Evolutionary conservation across 2,797 vertebrate genomes (phyloP).

Genomic region (Fratercula arctica): DNA sequence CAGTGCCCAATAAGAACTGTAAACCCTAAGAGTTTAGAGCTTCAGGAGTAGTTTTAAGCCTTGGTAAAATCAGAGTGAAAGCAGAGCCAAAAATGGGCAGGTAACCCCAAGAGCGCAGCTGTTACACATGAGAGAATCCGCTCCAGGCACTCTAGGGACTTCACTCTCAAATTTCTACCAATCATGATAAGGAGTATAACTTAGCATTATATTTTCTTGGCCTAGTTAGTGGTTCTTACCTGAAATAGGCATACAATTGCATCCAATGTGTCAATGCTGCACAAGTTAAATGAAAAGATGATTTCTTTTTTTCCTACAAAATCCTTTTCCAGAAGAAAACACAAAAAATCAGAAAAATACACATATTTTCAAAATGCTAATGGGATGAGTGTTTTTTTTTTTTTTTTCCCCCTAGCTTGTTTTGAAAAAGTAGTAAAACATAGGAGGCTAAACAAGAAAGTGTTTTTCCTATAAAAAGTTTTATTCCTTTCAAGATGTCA

Average conservation of each 20-base stretch:
- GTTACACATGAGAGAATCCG: neutral
- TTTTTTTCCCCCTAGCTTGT: neutral
- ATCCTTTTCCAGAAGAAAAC: neutral
- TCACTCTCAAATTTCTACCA: neutral
- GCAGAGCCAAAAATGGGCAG: neutral
- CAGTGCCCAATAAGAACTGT: neutral
- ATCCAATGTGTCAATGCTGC: neutral
- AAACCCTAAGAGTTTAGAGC: neutral
- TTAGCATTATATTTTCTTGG: neutral
- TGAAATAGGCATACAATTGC: rapidly evolving
- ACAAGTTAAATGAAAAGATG: neutral
- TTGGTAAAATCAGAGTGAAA: neutral
- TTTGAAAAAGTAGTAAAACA: neutral
- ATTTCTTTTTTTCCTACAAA: neutral
- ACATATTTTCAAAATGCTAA: neutral
- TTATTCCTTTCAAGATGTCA: neutral
- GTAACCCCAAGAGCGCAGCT: neutral
- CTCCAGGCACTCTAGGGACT: neutral
- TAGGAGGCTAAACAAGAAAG: neutral
- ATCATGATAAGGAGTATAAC: neutral
- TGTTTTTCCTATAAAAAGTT: neutral
- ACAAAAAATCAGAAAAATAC: neutral
- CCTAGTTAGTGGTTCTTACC: neutral
- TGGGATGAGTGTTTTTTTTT: rapidly evolving
- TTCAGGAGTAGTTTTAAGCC: neutral